Evolutionary conservation across 2,113 vertebrate species (phyloP).

Genomic region (Cacatua alba): DNA sequence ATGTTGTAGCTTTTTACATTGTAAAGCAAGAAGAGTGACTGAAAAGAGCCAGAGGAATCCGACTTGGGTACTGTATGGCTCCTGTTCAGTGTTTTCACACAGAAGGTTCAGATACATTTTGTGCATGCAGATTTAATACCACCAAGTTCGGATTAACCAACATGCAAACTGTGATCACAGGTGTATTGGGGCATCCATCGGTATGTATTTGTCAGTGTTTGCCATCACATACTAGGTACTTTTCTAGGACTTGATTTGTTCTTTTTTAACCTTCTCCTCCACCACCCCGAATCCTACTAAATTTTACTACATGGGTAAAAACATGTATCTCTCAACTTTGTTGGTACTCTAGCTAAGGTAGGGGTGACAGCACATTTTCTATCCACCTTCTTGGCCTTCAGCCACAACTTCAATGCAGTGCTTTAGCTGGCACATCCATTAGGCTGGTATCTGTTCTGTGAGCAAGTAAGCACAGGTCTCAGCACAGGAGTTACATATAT

Average conservation of each 20-base stretch:
- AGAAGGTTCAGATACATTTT: background rate
- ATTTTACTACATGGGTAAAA: background rate
- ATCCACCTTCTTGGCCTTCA: background rate
- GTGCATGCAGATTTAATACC: background rate
- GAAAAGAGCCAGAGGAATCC: background rate
- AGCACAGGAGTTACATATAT: background rate
- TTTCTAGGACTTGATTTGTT: background rate
- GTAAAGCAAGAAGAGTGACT: background rate
- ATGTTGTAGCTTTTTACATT: background rate
- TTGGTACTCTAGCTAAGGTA: background rate
- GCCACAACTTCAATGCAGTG: accelerated
- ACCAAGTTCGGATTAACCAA: background rate
- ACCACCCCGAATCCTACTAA: accelerated
- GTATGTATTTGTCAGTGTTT: background rate
- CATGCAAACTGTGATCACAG: background rate
- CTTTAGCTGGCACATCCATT: too few relatives aligned
- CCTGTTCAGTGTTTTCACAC: background rate
- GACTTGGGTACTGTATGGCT: accelerated
- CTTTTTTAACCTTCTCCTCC: background rate
- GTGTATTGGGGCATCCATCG: background rate
- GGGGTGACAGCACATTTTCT: background rate
- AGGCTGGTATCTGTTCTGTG: background rate
- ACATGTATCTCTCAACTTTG: background rate
- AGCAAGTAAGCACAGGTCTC: background rate
- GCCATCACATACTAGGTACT: background rate